Conservation (phyloP, 2,797 vertebrate genomes). For the Paratrypauchen microcephalus region DNA sequence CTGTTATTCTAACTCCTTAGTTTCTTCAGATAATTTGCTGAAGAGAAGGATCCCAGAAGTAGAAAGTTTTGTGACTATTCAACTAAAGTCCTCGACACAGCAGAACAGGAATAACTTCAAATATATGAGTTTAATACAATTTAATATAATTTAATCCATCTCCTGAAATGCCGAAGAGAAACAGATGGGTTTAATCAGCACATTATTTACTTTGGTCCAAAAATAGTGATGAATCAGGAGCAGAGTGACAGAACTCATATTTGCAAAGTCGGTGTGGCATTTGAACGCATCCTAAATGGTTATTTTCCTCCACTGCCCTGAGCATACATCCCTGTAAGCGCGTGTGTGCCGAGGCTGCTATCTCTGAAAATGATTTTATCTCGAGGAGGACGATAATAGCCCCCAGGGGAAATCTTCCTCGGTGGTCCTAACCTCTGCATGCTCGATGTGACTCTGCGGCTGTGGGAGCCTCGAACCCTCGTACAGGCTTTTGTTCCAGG, state of each 20-base stretch:
- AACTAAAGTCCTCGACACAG: not conserved
- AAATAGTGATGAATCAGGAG: slow-evolving; percentile 42
- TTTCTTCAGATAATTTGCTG: not conserved
- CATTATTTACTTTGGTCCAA: slow-evolving; percentile 1
- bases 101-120: not conserved
- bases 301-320: slow-evolving; percentile 20
- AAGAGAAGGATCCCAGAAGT: slow-evolving; percentile 48
- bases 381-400: slow-evolving; percentile 59
- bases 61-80: slow-evolving; percentile 35
- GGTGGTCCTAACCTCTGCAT: slow-evolving; percentile 72
- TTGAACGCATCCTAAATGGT: slow-evolving; percentile 27
- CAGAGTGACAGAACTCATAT: slow-evolving; percentile 19
- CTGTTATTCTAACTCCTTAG: not conserved
- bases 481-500: slow-evolving; percentile 69
- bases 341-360: slow-evolving; percentile 49
- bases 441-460: slow-evolving; percentile 55
- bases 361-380: slow-evolving; percentile 74
- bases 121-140: not conserved
- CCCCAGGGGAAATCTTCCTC: slow-evolving; percentile 71
- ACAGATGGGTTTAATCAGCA: slow-evolving; percentile 4
- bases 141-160: slow-evolving; percentile 8
- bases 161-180: not conserved
- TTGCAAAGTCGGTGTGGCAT: slow-evolving; percentile 20
- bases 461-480: slow-evolving; percentile 65
- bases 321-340: slow-evolving; percentile 43